A percentile compares a stretch with the other conserved stretches of the same genome.
These are phyloP conservation scores for Glaucidium brasilianum DNA, from an alignment of 2,113 vertebrate species.

Conservation along the genomic window DNA sequence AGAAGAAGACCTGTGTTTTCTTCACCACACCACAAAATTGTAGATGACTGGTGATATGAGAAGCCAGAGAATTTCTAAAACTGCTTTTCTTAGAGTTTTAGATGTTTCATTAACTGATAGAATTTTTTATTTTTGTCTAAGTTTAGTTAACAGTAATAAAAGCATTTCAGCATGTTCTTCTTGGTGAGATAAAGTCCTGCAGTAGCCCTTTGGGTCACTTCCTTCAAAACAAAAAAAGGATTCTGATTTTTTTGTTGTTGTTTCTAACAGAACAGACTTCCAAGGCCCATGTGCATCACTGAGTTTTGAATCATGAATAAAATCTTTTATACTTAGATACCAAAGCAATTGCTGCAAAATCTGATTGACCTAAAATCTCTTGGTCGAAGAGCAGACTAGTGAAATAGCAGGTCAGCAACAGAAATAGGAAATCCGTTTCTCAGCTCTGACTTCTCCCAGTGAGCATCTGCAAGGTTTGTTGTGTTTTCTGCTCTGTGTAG, in stretches of 20 bases:
- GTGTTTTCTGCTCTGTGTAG: neutral
- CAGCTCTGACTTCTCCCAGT: neutral
- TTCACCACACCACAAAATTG: neutral
- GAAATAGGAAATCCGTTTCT: neutral
- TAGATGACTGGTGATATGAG: neutral
- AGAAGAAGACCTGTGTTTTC: neutral
- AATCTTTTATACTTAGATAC: neutral
- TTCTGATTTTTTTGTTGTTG: neutral
- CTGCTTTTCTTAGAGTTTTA: neutral
- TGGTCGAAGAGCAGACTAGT: neutral
- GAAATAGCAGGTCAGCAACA: neutral
- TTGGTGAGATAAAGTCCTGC: neutral
- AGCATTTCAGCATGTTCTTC: neutral
- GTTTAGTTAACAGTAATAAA: neutral
- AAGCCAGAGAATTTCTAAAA: neutral
- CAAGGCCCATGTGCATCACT: neutral
- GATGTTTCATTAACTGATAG: neutral
- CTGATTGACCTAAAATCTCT: neutral
- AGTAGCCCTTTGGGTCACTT: neutral
- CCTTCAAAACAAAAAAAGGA: neutral
- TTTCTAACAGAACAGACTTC: neutral
- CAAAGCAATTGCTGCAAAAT: neutral
- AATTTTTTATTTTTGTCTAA: neutral
- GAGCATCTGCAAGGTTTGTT: neutral
- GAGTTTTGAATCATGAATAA: neutral